Evolutionary conservation across 2,888 invertebrate genomes (phyloP), one percentile per base, ranked within the genome.

Genomic region (Aradus depressus): DNA sequence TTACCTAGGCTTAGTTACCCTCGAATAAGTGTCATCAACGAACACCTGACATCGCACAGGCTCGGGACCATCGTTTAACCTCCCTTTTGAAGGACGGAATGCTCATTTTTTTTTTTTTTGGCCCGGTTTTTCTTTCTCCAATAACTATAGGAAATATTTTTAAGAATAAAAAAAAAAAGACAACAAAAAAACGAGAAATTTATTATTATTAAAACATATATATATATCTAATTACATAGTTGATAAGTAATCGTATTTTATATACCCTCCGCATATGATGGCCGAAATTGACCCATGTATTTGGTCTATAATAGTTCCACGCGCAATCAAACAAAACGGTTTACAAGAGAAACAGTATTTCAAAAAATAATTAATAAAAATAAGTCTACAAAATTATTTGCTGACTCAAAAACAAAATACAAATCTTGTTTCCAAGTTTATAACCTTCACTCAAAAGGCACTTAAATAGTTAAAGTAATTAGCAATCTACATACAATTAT

Each of bases 211-310:
- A 55, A 54, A 54, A 52, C 43, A 51, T 48, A 53, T 53, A 53
- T n/a, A n/a, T n/a, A 44, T 53, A 56, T 52, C 51, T 48, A 54
- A 51, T 50, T 67, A 67, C 42, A 43, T 25, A 57, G 44, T 54
- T 50, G 51, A 42, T 47, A 39, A 50, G 23, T 53, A 50, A 50
- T 53, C 32, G 28, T 44, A 50, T 53, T 53, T 49, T 51, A 52
- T 56, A 56, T 53, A 51, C 52, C 52, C 52, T 34, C 50, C 49
- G 49, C 39, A 41, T 44, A 38, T 48, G 41, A 51, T 48, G 44
- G 37, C 42, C 43, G 43, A 43, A 38, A 47, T 51, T 23, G 37
- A 43, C 16, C 18, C 39, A 39, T 39, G 18, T 4, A 39, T 39
- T 39, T 16, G n/a, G n/a, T 16, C 39, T 28, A 26, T 41, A 31